Evolutionary conservation across 2,888 invertebrate genomes (phyloP), one percentile per base, ranked within the genome.

Genomic region (Drosophila planitibia): DNA sequence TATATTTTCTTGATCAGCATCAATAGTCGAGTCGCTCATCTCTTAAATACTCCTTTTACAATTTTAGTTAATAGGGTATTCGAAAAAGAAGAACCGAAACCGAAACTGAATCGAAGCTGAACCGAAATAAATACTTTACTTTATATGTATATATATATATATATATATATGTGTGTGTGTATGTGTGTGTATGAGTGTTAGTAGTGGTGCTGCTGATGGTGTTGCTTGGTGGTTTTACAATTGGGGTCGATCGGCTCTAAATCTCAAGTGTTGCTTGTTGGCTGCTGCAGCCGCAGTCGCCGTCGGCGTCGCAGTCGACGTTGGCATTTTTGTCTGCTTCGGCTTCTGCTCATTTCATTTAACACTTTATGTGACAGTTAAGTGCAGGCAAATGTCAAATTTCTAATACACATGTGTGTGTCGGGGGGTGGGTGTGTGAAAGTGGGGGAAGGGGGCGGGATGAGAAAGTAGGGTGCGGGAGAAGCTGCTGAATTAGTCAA

Each of bases 301-400:
- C 80, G 65, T 75, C 82, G 74, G 57, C 82, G 85, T 4, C 22
- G 47, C 16, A 25, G 6, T 12, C 14, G 37, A 28, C 70, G 83
- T 69, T 83, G 82, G 85, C 89, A 76, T 79, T 73, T 76, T 78
- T 86, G 82, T 70, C 77, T 82, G 82, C 79, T 85, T 85, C 82
- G 80, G 82, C 83, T 84, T 76, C 82, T 76, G 79, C 82, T 80
- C 87, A 90, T 87, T 87, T 90, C 89, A 84, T 90, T 90, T 87
- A 88, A 87, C 87, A 90, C 90, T 87, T 87, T 90, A 87, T 87
- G 87, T 87, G 87, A 87, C 90, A 87, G 76, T 89, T 89, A 82
- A 87, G 87, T 90, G 87, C 86, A 79, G 80, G 80, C 81, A 87
- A 82, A 84, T 90, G 87, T 90, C 80, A 85, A 90, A 89, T 89